Conservation (phyloP, 2,113 vertebrate genomes). For the Odocoileus virginianus region DNA sequence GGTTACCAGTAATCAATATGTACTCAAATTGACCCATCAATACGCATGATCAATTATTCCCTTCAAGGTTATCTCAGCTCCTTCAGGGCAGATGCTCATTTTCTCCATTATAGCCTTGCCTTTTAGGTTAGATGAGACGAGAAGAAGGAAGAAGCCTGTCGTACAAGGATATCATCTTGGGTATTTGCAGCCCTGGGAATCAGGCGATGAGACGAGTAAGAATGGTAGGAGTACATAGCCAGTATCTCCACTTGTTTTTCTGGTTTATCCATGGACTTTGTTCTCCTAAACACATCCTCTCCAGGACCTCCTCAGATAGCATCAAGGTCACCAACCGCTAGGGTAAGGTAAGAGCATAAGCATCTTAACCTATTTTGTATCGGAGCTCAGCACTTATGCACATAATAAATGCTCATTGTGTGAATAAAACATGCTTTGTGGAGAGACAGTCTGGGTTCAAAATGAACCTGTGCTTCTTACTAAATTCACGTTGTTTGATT, state of each 20-base stretch:
- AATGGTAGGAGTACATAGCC: rapidly evolving
- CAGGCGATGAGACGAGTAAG: background rate
- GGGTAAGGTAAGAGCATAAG: background rate
- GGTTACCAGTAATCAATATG: constrained; percentile 80
- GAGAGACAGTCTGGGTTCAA: background rate
- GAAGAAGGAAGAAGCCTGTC: constrained; percentile 65
- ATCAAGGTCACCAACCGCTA: background rate
- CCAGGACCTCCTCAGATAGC: background rate
- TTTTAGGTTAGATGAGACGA: constrained; percentile 68
- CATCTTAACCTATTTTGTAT: background rate
- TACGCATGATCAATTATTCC: constrained; percentile 79
- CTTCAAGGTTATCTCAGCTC: constrained; percentile 82
- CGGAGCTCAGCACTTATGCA: background rate
- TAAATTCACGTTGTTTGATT: background rate
- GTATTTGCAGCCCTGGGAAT: background rate
- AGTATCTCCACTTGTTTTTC: background rate
- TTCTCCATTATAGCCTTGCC: constrained; percentile 70
- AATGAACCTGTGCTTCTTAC: background rate
- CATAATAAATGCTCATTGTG: background rate
- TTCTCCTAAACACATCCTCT: background rate
- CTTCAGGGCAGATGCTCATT: constrained; percentile 70
- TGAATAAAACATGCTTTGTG: background rate
- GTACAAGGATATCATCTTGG: constrained; percentile 4
- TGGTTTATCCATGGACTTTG: background rate
- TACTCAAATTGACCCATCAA: constrained; percentile 83